Percentiles rank a stretch among this genome's conserved stretches.
These are phyloP conservation scores for Pelagia noctiluca DNA, from an alignment of 30 jellyfish, hydroid and myxozoan genomes.

Conservation along the genomic window DNA sequence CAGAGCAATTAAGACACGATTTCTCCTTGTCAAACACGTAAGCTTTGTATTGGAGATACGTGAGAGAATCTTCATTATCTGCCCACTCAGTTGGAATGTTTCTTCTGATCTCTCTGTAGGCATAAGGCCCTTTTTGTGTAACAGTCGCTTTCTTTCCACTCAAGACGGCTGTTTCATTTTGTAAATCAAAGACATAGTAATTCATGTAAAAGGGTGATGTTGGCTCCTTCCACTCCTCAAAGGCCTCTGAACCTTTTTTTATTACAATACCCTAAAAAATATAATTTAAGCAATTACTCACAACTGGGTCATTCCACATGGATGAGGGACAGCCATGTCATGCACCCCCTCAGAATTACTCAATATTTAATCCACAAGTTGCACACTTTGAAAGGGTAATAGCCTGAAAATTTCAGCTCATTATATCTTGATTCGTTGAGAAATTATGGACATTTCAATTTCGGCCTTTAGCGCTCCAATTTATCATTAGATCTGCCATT, in stretches of 20 bases:
- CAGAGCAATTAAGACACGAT: constrained; percentile 87
- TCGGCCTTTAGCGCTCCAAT: no score
- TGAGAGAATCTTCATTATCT: constrained; percentile 74
- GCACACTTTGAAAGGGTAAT: background rate
- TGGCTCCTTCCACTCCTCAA: constrained; percentile 79
- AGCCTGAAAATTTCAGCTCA: background rate
- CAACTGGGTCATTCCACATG: background rate
- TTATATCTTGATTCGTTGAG: background rate
- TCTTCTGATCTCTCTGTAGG: constrained; percentile 66
- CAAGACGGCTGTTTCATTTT: constrained; percentile 61
- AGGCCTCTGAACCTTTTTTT: constrained; percentile 80
- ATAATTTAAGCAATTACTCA: background rate
- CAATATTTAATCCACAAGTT: no score
- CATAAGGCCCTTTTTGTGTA: constrained; percentile 89
- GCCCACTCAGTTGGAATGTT: constrained; percentile 60
- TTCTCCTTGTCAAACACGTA: constrained; percentile 76
- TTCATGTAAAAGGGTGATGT: constrained; percentile 93
- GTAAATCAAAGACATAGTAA: constrained; percentile 79
- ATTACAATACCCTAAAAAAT: constrained; percentile 74
- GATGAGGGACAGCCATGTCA: background rate
- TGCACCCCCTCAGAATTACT: background rate
- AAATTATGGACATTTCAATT: no score
- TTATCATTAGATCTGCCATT: no score
- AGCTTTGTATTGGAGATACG: constrained; percentile 80
- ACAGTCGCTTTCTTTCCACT: constrained; percentile 76